Evolutionary conservation across 2,888 invertebrate species (phyloP), one percentile per base, ranked within the genome.

Genomic region (Apodemia mormo): DNA sequence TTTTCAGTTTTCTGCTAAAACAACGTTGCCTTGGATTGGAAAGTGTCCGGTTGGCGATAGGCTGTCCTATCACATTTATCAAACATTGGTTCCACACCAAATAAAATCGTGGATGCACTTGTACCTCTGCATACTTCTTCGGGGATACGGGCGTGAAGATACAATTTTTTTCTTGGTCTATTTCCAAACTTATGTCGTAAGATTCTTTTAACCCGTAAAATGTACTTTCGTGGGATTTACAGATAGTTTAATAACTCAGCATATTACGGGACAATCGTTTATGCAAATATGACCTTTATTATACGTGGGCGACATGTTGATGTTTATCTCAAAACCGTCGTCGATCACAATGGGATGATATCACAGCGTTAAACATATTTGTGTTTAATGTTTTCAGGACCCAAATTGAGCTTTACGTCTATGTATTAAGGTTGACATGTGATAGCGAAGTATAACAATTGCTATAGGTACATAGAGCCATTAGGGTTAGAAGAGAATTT

Each of bases 281-380:
- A 65, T 43, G 7, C 12, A 40, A 65, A 37, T 40, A 65, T 65
- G 65, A 65, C 65, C 65, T 65, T 65, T 40, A 30, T 22, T 33
- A n/a, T 7, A 33, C 65, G 65, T 65, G 65, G 65, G 65, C 37
- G 37, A 37, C n/a, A 65, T 40, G 14, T 8, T 54, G 56, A 58
- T 58, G 56, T 58, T 29, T 58, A 58, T 45, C 9, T 40, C 37
- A 70, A 49, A 70, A 54, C 40, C 40, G 40, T 68, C 58, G 30
- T 69, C 66, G 66, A 65, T 70, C 71, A 71, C 69, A 70, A 75
- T 72, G 58, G 65, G 12, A 69, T 72, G 71, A 70, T 70, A 74
- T 74, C 72, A 72, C 69, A 69, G 37, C 40, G 69, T 71, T 66
- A 69, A 74, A 72, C 67, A 40, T 30, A 58, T 56, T 58, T 58